A percentile compares a stretch with the other conserved stretches of the same genome.
Conservation (phyloP, 1,140 invertebrate genomes). For the Drosophila malerkotliana region DNA sequence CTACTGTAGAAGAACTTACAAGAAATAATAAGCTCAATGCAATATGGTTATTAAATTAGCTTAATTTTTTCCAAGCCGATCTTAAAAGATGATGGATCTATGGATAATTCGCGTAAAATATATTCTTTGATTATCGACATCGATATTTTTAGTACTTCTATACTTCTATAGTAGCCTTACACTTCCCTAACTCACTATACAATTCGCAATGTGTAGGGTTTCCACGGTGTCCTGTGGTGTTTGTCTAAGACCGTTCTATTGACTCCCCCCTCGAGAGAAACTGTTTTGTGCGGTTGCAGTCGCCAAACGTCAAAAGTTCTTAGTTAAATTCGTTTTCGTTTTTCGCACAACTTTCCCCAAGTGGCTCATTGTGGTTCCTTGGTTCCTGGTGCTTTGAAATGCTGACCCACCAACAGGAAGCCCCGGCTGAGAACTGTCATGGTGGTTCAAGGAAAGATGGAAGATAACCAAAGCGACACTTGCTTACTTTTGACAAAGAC, state of each 20-base stretch:
- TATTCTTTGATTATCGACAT: not conserved
- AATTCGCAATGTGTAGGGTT: slow-evolving; percentile 27
- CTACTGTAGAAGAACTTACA: too few species aligned
- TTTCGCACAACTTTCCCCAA: slow-evolving; percentile 66
- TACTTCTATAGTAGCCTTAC: slow-evolving; percentile 11
- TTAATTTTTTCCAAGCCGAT: too few species aligned
- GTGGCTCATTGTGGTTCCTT: slow-evolving; percentile 76
- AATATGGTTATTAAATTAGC: too few species aligned
- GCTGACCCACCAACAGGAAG: slow-evolving; percentile 63
- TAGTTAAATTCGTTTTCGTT: slow-evolving; percentile 71
- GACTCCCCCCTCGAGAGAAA: slow-evolving; percentile 37
- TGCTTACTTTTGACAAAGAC: slow-evolving; percentile 69
- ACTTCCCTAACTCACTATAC: slow-evolving; percentile 7
- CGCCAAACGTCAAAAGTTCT: slow-evolving; percentile 79
- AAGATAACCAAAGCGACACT: slow-evolving; percentile 64
- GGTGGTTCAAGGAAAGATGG: slow-evolving; percentile 5
- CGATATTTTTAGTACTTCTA: not conserved
- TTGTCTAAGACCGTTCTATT: slow-evolving; percentile 43
- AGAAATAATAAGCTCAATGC: too few species aligned
- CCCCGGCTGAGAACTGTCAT: not conserved
- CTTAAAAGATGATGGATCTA: not conserved
- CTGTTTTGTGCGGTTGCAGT: slow-evolving; percentile 50
- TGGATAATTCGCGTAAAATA: not conserved
- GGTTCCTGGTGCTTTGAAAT: slow-evolving; percentile 61
- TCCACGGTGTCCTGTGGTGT: slow-evolving; percentile 21